Evolutionary conservation across 1,140 invertebrate genomes (phyloP).

Genomic region (Saccostrea glomerata): DNA sequence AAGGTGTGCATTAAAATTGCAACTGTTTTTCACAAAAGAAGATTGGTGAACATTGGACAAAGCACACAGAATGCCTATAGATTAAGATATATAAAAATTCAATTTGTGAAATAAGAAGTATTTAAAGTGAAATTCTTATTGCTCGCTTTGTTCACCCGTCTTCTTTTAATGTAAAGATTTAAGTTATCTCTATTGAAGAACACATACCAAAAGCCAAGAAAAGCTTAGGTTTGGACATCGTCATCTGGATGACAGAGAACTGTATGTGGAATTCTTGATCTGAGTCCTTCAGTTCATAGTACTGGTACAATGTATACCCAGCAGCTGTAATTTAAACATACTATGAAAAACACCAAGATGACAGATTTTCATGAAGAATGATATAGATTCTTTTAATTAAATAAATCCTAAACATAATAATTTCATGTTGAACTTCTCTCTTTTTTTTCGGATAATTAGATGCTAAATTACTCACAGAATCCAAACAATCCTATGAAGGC

Average conservation of each 20-base stretch:
- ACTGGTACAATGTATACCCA: slow-evolving; percentile 80
- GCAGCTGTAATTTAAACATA: slow-evolving; percentile 64
- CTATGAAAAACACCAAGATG: slow-evolving; percentile 37
- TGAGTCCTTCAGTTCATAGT: slow-evolving; percentile 79
- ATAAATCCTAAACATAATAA: too few species aligned
- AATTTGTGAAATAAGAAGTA: too few species aligned
- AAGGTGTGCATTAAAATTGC: too few species aligned
- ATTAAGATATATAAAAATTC: too few species aligned
- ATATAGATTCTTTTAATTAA: not conserved
- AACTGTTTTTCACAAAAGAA: too few species aligned
- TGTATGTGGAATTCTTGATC: slow-evolving; percentile 72
- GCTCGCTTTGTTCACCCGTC: too few species aligned
- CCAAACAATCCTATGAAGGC: slow-evolving; percentile 86
- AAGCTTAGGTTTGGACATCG: slow-evolving; percentile 70
- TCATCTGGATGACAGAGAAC: slow-evolving; percentile 71
- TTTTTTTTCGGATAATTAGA: too few species aligned
- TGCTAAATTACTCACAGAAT: slow-evolving; percentile 81
- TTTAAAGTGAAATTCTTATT: too few species aligned
- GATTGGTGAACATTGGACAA: too few species aligned
- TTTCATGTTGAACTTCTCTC: too few species aligned
- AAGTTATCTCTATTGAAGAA: not conserved
- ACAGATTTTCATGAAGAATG: not conserved
- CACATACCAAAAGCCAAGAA: slow-evolving; percentile 84
- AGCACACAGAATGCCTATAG: too few species aligned
- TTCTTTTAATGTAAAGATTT: too few species aligned